A percentile compares a stretch with the other conserved stretches of the same genome.
Conservation (phyloP, 2,113 vertebrate genomes). For the Phyllostomus hastatus region DNA sequence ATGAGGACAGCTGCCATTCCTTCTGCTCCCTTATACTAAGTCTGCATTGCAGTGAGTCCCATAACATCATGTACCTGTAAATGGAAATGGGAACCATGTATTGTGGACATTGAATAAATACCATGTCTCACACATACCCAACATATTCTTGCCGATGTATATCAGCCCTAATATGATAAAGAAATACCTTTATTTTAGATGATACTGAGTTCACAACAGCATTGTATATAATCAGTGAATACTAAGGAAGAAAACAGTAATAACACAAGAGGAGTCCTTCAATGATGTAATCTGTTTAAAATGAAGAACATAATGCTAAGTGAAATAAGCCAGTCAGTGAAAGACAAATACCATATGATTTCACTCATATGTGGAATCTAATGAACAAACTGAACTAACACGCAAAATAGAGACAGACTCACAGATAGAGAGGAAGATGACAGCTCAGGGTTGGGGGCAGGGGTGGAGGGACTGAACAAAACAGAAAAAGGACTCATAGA, state of each 20-base stretch:
- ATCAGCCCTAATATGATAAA: neutral
- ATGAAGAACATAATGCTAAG: too few relatives aligned
- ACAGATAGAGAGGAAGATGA: too few relatives aligned
- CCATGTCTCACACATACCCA: neutral
- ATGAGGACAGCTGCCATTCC: neutral
- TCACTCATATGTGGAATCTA: too few relatives aligned
- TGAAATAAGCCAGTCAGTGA: too few relatives aligned
- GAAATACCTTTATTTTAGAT: slow-evolving; percentile 2
- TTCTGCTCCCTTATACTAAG: neutral
- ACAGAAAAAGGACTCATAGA: too few relatives aligned
- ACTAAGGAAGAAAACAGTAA: neutral
- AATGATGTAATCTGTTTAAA: neutral
- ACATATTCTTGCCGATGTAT: neutral
- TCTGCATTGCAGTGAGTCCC: neutral
- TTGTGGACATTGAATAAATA: neutral
- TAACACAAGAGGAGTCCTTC: neutral
- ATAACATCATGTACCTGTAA: neutral
- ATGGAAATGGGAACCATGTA: neutral
- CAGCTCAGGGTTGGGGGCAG: too few relatives aligned
- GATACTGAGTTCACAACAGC: neutral
- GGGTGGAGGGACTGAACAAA: too few relatives aligned
- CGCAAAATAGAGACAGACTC: too few relatives aligned
- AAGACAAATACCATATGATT: too few relatives aligned
- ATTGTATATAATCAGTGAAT: neutral
- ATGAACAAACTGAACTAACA: too few relatives aligned